Evolutionary conservation across 2,888 invertebrate genomes (phyloP), one percentile per base, ranked within the genome.

Genomic region (Alcis repandata): DNA sequence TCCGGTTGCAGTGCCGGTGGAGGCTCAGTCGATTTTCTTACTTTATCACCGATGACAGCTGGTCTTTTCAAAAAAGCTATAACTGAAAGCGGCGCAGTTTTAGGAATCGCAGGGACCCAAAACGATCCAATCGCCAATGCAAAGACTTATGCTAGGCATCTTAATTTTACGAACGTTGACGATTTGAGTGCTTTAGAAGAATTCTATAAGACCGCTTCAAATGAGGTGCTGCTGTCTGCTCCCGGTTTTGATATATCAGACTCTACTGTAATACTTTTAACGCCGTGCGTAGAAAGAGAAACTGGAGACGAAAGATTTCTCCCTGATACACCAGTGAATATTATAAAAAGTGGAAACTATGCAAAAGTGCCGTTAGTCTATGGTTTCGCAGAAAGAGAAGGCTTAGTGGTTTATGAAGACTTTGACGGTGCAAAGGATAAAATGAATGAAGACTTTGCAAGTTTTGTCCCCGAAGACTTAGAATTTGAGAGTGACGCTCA

Each of bases 1-100:
- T 59, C 63, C 8, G 87, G 88, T 0, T 82, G 67, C 27, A 87
- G 87, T 56, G 83, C 87, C 2, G 87, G 88, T 2, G 73, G 82
- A 0, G 68, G 79, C 0, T 57, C 85, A 1, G 80, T 82, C 0
- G 84, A 83, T 46, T 73, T 85, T 2, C 64, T 85, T 2, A 74
- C 79, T 63, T 58, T 86, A 6, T 84, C 86, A 0, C 73, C 75
- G 22, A 72, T 72, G 41, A 63, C 85, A 2, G 69, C 70, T 33
- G 85, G 83, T 10, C 65, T 86, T 13, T 84, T 86, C 56, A 74
- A 78, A 19, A 87, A 79, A 72, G 82, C 77, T 0, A 83, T 85
- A 60, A 70, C 74, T 1, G 84, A 84, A 45, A 86, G 86, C 60
- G 86, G 84, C 0, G 69, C 79, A 32, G n/a, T 22, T 10, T 38